Evolutionary conservation across 2,888 invertebrate species (phyloP), one percentile per base, ranked within the genome.

Genomic region (Drosophila diplacantha): DNA sequence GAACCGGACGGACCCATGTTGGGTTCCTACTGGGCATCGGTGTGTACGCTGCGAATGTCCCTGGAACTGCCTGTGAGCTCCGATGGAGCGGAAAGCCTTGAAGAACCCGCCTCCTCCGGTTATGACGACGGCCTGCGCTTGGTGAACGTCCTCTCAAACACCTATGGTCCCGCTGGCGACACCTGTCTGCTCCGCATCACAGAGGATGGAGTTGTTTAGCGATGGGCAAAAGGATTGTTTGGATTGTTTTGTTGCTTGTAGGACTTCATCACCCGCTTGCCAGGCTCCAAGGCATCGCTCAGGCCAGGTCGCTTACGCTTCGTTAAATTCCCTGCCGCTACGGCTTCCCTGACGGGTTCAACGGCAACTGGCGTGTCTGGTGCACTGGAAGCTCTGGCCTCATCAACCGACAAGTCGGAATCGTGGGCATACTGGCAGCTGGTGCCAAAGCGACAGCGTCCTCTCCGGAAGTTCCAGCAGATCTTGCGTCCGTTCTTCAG

Each of bases 381-480:
- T 7, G 64, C 50, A 16, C 14, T 49, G 1, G 18, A 41, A 18
- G 16, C 37, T 12, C 37, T 47, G 1, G 47, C 8, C 1, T 52
- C 47, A 2, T 62, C 69, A 5, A 67, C 47, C 1, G 78, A 69
- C 11, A 96, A 89, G 86, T 96, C 96, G 0, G 95, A 94, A 83
- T 96, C 96, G 87, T 97, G 97, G 1, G 96, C 96, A 88, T 93
- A 97, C 76, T 94, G 95, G 87, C 97, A 97, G 82, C 95, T 96
- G 84, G 95, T 95, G 0, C 97, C 97, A 88, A 96, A 96, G 51
- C 95, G 91, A 86, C 97, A 97, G 31, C 93, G 91, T 2, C 97
- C 96, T 86, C 96, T 96, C 35, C 95, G 91, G 86, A 96, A 96
- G 88, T 96, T 97, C 95, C 96, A 97, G 88, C 97, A 97, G 66